Percentiles rank a stretch among this genome's conserved stretches.
Conservation (phyloP, 2,113 vertebrate genomes). For the Bubo bubo region DNA sequence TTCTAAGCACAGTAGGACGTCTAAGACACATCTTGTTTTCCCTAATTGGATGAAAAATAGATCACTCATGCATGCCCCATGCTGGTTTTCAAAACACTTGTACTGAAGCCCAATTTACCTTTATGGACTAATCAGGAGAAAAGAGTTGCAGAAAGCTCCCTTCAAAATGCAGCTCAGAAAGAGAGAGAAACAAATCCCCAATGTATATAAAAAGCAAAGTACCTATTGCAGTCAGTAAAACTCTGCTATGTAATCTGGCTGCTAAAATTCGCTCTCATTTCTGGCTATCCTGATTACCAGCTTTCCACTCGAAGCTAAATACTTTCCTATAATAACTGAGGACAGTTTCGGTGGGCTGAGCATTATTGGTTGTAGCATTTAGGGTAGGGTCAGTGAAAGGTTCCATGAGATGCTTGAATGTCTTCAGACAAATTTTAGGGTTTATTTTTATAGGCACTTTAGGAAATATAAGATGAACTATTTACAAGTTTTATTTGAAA, state of each 20-base stretch:
- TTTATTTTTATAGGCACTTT: not conserved
- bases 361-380: not conserved
- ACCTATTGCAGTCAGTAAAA: not conserved
- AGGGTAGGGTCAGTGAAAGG: not conserved
- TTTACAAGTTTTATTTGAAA: not conserved
- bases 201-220: not conserved
- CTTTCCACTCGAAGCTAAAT: not conserved
- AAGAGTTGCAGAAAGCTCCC: not conserved
- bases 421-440: not conserved
- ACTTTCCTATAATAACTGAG: not conserved
- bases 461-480: not conserved
- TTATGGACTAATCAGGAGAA: conserved; percentile 15
- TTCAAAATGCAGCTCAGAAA: not conserved
- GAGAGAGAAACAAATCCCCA: not conserved
- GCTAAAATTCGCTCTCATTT: not conserved
- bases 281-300: not conserved
- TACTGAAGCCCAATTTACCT: conserved; percentile 7
- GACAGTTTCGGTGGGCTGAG: not conserved
- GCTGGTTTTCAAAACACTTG: conserved; percentile 42
- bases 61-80: not conserved
- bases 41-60: conserved; percentile 52
- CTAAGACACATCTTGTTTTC: conserved; percentile 2
- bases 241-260: not conserved
- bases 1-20: conserved; percentile 7
- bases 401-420: not conserved